Evolutionary conservation across 2,888 invertebrate genomes (phyloP).

Genomic region (Latheticus oryzae): DNA sequence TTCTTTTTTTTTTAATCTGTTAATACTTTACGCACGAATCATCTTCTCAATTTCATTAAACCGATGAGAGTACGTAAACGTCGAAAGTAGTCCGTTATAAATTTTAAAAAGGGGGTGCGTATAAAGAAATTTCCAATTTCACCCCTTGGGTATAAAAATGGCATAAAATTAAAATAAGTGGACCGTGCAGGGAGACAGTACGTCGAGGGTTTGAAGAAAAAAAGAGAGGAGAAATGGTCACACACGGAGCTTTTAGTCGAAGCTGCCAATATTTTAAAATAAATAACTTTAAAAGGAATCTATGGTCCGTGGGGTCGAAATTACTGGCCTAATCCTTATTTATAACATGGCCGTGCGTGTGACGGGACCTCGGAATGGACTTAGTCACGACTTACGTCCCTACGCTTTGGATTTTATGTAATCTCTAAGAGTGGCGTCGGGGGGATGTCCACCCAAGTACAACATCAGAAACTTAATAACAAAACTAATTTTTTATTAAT

Average conservation of each 20-base stretch:
- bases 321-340: constrained; percentile 67
- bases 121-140: constrained; percentile 41
- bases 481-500: too few relatives aligned
- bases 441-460: constrained; percentile 8
- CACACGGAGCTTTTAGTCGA: constrained; percentile 58
- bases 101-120: constrained; percentile 26
- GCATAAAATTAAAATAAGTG: constrained; percentile 57
- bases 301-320: constrained; percentile 64
- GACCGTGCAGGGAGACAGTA: constrained; percentile 60
- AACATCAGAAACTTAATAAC: too few relatives aligned
- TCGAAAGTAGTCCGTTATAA: constrained; percentile 27
- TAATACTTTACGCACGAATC: constrained; percentile 5
- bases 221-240: constrained; percentile 46
- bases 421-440: constrained; percentile 6
- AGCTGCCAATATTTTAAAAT: constrained; percentile 67
- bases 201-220: constrained; percentile 45
- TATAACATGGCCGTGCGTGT: constrained; percentile 64
- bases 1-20: too few relatives aligned
- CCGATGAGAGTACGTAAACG: constrained; percentile 16
- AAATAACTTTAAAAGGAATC: constrained; percentile 67
- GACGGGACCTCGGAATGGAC: constrained; percentile 52
- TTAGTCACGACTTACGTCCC: constrained; percentile 44
- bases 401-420: constrained; percentile 13
- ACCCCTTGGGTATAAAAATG: constrained; percentile 46
- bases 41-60: constrained; percentile 8